Conservation (phyloP, 2,797 vertebrate species). For the Paguma larvata region DNA sequence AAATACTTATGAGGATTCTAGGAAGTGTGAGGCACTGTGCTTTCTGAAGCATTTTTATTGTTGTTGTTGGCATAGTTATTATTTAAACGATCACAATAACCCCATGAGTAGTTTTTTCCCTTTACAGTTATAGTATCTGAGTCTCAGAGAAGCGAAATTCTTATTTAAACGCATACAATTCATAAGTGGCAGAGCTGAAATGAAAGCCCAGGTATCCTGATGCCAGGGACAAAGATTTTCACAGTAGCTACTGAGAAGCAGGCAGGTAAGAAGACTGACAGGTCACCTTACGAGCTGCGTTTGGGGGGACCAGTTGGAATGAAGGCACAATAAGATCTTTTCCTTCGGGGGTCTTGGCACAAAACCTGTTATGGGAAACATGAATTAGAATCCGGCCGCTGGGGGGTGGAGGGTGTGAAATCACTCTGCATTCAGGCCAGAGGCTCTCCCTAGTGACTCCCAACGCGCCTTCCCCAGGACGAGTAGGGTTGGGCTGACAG, state of each 20-base stretch:
- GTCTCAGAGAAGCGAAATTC: not conserved
- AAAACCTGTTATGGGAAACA: not conserved
- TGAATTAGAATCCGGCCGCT: not conserved
- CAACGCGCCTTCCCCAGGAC: not conserved
- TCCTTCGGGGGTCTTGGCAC: not conserved
- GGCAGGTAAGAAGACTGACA: not conserved
- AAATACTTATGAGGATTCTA: not conserved
- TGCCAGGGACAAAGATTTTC: not conserved
- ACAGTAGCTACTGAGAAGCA: not conserved
- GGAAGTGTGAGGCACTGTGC: not conserved
- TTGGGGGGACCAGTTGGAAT: not conserved
- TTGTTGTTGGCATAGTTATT: not conserved
- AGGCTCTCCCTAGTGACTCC: not conserved
- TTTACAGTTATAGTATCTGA: not conserved
- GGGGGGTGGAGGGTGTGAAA: too few relatives aligned
- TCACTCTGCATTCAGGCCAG: not conserved
- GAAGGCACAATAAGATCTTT: rapidly evolving
- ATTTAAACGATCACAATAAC: not conserved
- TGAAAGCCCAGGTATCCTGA: too few relatives aligned
- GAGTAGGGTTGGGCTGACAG: too few relatives aligned
- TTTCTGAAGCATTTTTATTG: not conserved
- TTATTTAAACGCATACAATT: not conserved
- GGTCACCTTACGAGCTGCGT: too few relatives aligned
- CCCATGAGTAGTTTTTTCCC: not conserved
- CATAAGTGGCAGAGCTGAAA: not conserved